phyloP scores from a whole-genome alignment of 2,113 vertebrate species.

The Erythrocercus mccallii region DNA sequence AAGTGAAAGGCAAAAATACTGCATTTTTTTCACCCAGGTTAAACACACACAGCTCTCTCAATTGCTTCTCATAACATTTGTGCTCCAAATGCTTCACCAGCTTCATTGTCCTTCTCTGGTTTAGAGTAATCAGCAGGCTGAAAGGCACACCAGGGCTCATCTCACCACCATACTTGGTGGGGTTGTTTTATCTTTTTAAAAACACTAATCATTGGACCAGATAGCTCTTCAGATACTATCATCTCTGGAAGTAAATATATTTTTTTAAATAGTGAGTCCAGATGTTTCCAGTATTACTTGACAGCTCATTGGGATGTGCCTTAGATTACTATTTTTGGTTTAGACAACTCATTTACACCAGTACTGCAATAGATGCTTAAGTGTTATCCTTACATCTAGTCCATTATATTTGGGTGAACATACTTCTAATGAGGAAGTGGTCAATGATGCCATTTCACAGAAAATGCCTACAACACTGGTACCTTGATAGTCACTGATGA shows the following conservation, averaged over 20 bases:
- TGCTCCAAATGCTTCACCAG: background rate
- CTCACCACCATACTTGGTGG: background rate
- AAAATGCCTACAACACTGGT: background rate
- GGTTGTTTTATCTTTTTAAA: background rate
- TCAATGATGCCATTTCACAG: background rate
- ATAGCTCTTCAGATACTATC: background rate
- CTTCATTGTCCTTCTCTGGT: background rate
- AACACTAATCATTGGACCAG: background rate
- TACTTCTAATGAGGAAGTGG: background rate
- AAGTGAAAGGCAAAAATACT: background rate
- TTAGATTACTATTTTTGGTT: background rate
- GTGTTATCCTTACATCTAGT: background rate
- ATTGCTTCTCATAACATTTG: background rate
- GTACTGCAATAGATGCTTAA: background rate
- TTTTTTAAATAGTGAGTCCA: background rate
- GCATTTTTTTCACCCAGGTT: background rate
- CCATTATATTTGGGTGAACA: background rate
- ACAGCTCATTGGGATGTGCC: background rate
- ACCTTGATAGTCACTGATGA: background rate
- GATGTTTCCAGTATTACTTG: background rate
- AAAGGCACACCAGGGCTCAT: background rate
- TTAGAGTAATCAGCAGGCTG: background rate
- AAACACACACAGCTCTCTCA: background rate
- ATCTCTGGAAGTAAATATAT: background rate
- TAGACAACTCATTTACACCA: background rate